A percentile compares a stretch with the other conserved stretches of the same genome.
Conservation (phyloP, 2,113 vertebrate species). For the Thalassarche chlororhynchos region DNA sequence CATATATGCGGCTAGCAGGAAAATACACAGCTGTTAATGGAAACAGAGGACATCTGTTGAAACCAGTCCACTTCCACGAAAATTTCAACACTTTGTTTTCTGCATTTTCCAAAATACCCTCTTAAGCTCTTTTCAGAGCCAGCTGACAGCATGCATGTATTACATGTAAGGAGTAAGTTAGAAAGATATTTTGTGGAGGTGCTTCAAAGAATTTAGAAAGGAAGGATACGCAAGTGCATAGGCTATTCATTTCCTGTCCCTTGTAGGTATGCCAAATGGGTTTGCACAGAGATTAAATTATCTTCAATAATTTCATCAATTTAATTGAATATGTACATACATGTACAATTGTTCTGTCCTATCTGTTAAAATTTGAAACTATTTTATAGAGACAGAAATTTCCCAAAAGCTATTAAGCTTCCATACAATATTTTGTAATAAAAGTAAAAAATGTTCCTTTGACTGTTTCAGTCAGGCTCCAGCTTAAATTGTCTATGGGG, state of each 20-base stretch:
- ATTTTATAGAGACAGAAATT: not conserved
- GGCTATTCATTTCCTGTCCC: not conserved
- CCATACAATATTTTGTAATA: not conserved
- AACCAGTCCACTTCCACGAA: not conserved
- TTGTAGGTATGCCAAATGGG: not conserved
- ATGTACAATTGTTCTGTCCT: not conserved
- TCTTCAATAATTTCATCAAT: not conserved
- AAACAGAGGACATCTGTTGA: not conserved
- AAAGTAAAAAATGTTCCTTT: not conserved
- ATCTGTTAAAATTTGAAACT: not conserved
- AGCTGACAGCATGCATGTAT: not conserved
- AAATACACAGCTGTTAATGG: not conserved
- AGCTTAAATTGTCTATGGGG: not conserved
- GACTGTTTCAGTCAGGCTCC: not conserved
- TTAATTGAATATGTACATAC: not conserved
- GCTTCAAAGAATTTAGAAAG: not conserved
- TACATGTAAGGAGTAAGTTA: not conserved
- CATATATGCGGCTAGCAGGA: not conserved
- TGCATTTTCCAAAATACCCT: not conserved
- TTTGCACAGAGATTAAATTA: conserved; percentile 7
- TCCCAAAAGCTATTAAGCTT: not conserved
- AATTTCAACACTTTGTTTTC: not conserved
- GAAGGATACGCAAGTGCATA: not conserved
- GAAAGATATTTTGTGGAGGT: not conserved
- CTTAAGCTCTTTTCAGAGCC: not conserved